phyloP scores from a whole-genome alignment of 1,140 invertebrate genomes.

The Hyles vespertilio region DNA sequence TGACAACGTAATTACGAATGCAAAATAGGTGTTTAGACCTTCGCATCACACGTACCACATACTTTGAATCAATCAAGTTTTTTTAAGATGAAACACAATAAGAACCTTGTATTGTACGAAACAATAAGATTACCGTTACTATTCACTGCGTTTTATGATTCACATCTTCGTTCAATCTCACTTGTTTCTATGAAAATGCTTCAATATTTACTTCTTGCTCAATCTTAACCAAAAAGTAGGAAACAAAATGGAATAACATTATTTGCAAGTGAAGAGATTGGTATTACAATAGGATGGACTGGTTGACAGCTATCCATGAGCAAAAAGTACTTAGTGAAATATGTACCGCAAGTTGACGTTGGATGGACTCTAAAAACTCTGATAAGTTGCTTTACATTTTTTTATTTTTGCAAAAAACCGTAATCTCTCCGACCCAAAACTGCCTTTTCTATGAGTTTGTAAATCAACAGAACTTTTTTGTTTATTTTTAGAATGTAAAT shows the following conservation, averaged over 20 bases:
- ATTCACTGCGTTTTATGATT: slow-evolving; percentile 2
- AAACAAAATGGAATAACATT: not conserved
- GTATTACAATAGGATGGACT: not conserved
- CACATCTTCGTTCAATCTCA: not conserved
- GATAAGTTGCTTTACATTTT: too few species aligned
- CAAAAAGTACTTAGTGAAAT: too few species aligned
- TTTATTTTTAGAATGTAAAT: too few species aligned
- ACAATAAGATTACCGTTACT: slow-evolving; percentile 1
- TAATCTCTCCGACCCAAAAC: not conserved
- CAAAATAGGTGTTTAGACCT: slow-evolving; percentile 38
- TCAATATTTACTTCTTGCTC: not conserved
- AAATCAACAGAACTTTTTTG: not conserved
- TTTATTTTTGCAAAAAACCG: not conserved
- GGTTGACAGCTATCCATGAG: too few species aligned
- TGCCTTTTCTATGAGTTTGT: not conserved
- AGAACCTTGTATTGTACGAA: not conserved
- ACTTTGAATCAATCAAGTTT: slow-evolving; percentile 17
- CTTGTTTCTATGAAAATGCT: slow-evolving; percentile 1
- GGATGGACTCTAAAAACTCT: too few species aligned
- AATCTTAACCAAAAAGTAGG: not conserved
- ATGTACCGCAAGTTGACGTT: too few species aligned
- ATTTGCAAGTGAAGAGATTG: not conserved
- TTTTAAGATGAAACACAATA: not conserved
- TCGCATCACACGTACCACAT: slow-evolving; percentile 20
- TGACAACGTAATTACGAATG: slow-evolving; percentile 47